Conservation (phyloP, 1,140 invertebrate genomes). For the Drosophila orena region DNA sequence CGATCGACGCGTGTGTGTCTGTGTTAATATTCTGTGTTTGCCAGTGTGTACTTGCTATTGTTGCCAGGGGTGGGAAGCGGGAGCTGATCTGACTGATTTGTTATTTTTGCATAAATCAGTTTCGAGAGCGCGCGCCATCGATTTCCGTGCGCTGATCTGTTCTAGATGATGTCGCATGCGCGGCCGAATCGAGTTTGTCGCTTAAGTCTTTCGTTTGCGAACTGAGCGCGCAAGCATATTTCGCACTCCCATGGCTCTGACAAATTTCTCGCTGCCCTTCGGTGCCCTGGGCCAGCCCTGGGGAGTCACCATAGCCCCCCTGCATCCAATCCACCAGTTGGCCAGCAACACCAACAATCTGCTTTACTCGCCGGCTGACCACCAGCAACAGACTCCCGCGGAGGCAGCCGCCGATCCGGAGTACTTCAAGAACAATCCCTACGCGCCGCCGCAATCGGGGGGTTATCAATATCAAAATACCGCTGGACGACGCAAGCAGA, state of each 20-base stretch:
- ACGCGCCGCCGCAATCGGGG: slow-evolving; percentile 24
- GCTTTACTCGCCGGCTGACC: slow-evolving; percentile 80
- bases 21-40: slow-evolving; percentile 34
- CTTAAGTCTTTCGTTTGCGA: slow-evolving; percentile 67
- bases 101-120: slow-evolving; percentile 75
- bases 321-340: slow-evolving; percentile 81
- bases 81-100: slow-evolving; percentile 47
- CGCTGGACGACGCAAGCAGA: slow-evolving; percentile 48
- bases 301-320: slow-evolving; percentile 78
- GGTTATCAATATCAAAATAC: slow-evolving; percentile 64
- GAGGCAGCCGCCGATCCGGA: slow-evolving; percentile 16
- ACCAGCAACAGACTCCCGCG: slow-evolving; percentile 62
- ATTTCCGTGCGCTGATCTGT: slow-evolving; percentile 43
- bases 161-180: slow-evolving; percentile 48
- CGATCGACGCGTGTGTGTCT: slow-evolving; percentile 32
- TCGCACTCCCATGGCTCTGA: slow-evolving; percentile 66
- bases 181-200: slow-evolving; percentile 57
- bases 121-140: slow-evolving; percentile 59
- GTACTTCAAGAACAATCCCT: slow-evolving; percentile 43
- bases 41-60: slow-evolving; percentile 20
- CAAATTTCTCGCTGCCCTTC: slow-evolving; percentile 84
- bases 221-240: slow-evolving; percentile 8
- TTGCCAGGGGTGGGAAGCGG: slow-evolving; percentile 29
- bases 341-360: slow-evolving; percentile 83
- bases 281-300: slow-evolving; percentile 71